Base-by-base conservation (phyloP, 2,113 vertebrate species). In the Synchiropus splendidus region DNA sequence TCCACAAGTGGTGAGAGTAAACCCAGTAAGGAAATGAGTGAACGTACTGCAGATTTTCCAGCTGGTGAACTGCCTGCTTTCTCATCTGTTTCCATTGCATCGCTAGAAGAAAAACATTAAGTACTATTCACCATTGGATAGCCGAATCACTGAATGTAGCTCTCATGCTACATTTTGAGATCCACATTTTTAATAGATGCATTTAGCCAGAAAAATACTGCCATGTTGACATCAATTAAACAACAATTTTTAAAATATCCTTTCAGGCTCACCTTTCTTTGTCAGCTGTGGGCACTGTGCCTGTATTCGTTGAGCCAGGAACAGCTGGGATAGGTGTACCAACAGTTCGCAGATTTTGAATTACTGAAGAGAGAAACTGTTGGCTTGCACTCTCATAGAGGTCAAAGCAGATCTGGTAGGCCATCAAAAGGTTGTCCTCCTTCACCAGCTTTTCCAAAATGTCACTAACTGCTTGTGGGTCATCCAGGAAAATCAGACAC, bases 331-430 rank as follows among this genome's bases (percentile, higher is more conserved):
- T 92, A 3, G 92, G 94, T 13, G 92, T 93, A 32, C 93, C 95
- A 34, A 98, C 92, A 0, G 91, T 94, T 43, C 85, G 86, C 44
- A 99, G 81, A 64, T 98, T 99, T 80, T 98, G 94, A 66, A 97
- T 98, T 40, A 99, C 94, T 2, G 94, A 94, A 5, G 94, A 97
- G 45, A 99, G 82, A 77, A 99, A 98, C 83, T 99, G 95, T 78
- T 99, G 95, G 74, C 94, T 99, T 12, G 95, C 95, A 10, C 95
- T 99, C 84, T 99, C 94, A 9, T 99, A 99, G 41, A 99, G 80
- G 72, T 99, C 95, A 58, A 99, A 99, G 64, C 94, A 99, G 68
- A 99, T 99, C 69, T 99, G 95, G 67, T 99, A 99, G 15, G 94
- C 94, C 95, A 99, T 99, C 42, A 99, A 85, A 15, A 99, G 85